phyloP scores from a whole-genome alignment of 2,888 invertebrate genomes.

The Epicampocera succincta region DNA sequence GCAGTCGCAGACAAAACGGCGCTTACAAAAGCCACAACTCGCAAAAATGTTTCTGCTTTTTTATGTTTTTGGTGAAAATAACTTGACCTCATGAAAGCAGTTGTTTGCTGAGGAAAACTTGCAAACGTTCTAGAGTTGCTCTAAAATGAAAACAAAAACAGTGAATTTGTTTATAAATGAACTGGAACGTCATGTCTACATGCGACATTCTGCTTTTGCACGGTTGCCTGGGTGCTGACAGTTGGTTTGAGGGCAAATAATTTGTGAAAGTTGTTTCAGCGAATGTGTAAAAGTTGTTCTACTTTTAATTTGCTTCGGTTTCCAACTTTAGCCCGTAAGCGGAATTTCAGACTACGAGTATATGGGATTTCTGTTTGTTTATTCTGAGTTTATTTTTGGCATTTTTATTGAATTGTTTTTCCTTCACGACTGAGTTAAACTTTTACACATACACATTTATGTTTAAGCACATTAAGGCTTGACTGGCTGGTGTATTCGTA shows the following conservation, averaged over 20 bases:
- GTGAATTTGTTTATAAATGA: conserved; percentile 17
- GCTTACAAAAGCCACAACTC: background rate
- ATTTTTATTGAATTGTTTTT: no score
- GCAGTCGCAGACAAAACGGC: conserved; percentile 30
- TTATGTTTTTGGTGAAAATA: conserved; percentile 27
- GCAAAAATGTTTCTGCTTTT: conserved; percentile 19
- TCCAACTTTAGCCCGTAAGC: background rate
- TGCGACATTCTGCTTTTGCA: conserved; percentile 1
- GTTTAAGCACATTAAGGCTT: no score
- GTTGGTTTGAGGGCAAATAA: conserved; percentile 35
- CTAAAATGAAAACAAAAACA: background rate
- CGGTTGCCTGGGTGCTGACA: background rate
- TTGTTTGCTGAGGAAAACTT: background rate
- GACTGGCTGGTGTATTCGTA: no score
- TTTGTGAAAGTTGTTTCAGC: background rate
- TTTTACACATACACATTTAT: no score
- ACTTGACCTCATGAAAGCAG: conserved; percentile 37
- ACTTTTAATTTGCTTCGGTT: conserved; percentile 2
- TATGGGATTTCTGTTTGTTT: no score
- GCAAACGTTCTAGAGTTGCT: background rate
- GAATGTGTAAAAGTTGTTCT: background rate
- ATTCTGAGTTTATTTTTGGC: no score
- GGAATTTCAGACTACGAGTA: background rate
- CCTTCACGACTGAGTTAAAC: no score
- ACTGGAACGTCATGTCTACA: conserved; percentile 34